Evolutionary conservation across 2,888 invertebrate genomes (phyloP).

Genomic region (Mayetiola destructor): DNA sequence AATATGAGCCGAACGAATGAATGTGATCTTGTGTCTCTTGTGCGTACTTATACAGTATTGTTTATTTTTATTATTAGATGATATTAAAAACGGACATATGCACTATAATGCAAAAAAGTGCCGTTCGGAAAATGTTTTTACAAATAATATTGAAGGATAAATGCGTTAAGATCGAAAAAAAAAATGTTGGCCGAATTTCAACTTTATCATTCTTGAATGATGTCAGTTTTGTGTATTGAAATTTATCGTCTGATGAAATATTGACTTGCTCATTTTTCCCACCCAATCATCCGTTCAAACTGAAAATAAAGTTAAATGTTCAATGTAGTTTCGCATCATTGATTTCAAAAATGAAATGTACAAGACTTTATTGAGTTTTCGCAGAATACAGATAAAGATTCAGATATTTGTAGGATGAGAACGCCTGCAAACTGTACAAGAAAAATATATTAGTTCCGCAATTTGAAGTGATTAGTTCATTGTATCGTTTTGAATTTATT

Average conservation of each 20-base stretch:
- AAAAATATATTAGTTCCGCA: slow-evolving; percentile 10
- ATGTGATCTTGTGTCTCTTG: background rate
- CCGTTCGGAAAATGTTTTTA: too few relatives aligned
- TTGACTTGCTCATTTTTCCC: too few relatives aligned
- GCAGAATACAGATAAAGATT: too few relatives aligned
- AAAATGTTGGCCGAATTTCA: background rate
- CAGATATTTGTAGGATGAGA: background rate
- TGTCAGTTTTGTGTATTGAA: too few relatives aligned
- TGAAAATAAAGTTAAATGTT: slow-evolving; percentile 5
- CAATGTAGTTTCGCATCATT: background rate
- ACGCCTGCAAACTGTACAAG: slow-evolving; percentile 2
- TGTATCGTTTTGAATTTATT: slow-evolving; percentile 11
- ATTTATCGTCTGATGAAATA: too few relatives aligned
- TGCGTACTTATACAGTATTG: background rate
- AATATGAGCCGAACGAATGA: background rate
- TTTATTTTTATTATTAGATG: background rate
- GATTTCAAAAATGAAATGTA: background rate
- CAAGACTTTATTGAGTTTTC: too few relatives aligned
- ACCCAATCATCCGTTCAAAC: background rate
- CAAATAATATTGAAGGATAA: too few relatives aligned
- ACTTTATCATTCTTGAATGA: too few relatives aligned
- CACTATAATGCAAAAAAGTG: too few relatives aligned
- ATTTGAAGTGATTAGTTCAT: slow-evolving; percentile 11
- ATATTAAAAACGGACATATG: too few relatives aligned
- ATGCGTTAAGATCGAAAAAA: background rate